Percentiles rank a stretch among this genome's conserved stretches.
Conservation (phyloP, 1,140 invertebrate genomes). For the Diprion similis region DNA sequence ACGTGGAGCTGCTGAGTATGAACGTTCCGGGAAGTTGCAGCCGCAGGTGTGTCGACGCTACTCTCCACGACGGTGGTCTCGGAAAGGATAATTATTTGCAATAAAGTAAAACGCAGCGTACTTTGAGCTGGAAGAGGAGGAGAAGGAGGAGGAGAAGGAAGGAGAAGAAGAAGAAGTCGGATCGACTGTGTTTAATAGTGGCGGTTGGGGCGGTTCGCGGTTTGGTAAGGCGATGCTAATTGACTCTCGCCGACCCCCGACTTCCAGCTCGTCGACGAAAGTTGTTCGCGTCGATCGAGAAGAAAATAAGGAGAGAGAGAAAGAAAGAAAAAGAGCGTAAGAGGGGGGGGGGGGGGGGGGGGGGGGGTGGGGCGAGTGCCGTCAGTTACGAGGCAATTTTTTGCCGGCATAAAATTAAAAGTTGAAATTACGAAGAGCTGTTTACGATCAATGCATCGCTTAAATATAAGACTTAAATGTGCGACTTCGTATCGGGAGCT, state of each 20-base stretch:
- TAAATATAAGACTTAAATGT: background rate
- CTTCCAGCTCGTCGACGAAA: background rate
- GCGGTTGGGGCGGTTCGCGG: background rate
- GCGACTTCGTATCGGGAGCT: background rate
- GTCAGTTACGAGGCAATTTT: conserved; percentile 3
- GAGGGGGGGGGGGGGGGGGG: no score
- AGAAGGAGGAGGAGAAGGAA: background rate
- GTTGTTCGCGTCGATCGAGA: background rate
- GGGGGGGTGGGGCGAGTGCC: background rate
- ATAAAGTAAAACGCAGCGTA: background rate
- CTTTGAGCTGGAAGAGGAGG: background rate
- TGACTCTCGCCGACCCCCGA: background rate
- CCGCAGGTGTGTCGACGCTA: conserved; percentile 4
- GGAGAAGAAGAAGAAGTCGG: background rate
- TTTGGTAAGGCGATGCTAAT: conserved; percentile 7
- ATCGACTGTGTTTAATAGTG: background rate
- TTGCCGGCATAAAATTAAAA: conserved; percentile 1
- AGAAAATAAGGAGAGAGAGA: no score
- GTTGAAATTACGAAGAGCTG: background rate
- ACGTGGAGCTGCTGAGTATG: no score
- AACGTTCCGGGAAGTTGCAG: background rate
- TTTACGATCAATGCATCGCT: background rate
- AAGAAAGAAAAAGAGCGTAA: no score
- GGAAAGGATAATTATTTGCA: background rate
- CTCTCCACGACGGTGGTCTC: background rate